Evolutionary conservation across 2,797 vertebrate genomes (phyloP).

Genomic region (Cheirogaleus major): DNA sequence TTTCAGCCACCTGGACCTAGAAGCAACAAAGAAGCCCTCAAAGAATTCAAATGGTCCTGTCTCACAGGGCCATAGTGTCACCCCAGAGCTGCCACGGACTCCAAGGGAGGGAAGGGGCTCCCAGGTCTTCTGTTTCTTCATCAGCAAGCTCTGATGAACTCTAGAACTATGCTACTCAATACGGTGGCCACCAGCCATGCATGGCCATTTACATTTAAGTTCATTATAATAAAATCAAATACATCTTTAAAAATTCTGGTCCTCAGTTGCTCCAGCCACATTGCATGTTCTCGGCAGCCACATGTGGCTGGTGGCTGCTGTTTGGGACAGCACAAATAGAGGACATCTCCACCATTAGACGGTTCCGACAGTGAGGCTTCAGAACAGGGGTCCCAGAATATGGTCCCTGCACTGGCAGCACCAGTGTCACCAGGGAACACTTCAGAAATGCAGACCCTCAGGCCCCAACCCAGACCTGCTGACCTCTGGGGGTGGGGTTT

Average conservation of each 20-base stretch:
- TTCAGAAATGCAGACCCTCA: neutral
- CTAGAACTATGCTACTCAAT: neutral
- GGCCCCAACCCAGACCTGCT: neutral
- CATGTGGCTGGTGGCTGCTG: neutral
- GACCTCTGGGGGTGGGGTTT: neutral
- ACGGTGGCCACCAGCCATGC: neutral
- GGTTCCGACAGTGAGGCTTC: neutral
- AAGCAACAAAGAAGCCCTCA: neutral
- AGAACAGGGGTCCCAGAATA: neutral
- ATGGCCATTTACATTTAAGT: neutral
- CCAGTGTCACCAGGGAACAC: neutral
- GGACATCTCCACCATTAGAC: neutral
- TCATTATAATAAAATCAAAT: neutral
- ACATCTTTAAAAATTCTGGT: neutral
- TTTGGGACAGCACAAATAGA: neutral
- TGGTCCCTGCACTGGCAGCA: neutral
- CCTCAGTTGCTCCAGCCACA: neutral
- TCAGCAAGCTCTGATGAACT: neutral
- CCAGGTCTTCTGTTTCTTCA: neutral
- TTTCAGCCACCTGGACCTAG: neutral
- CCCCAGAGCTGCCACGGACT: neutral
- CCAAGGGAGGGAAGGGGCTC: neutral
- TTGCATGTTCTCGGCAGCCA: neutral
- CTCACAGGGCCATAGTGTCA: neutral
- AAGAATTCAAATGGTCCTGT: neutral